Percentiles rank a stretch among this genome's conserved stretches.
Evolutionary conservation across 2,888 invertebrate species (phyloP).

Genomic region (Meghimatium bilineatum): DNA sequence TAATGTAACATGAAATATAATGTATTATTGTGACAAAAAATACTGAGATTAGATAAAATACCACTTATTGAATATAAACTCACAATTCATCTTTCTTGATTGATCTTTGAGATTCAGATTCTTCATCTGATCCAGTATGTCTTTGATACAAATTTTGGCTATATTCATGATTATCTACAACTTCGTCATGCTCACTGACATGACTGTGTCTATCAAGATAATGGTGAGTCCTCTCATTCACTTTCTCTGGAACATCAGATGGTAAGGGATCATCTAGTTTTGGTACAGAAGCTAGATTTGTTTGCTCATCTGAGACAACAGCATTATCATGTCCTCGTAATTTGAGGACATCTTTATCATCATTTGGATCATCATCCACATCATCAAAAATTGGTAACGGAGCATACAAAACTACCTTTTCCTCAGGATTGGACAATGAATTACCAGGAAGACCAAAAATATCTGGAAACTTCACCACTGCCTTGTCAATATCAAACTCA

Average conservation of each 20-base stretch:
- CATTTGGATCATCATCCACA: neutral
- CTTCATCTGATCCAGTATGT: constrained; percentile 8
- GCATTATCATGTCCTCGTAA: neutral
- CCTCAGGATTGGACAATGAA: neutral
- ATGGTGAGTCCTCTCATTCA: constrained; percentile 5
- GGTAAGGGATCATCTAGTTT: neutral
- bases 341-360: neutral
- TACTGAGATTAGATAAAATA: neutral
- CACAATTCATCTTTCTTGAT: constrained; percentile 5
- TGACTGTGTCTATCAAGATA: constrained; percentile 15
- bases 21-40: no score
- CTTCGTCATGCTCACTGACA: neutral
- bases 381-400: neutral
- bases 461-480: constrained; percentile 43
- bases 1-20: no score
- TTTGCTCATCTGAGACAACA: neutral
- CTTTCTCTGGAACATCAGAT: neutral
- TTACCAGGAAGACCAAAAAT: constrained; percentile 44
- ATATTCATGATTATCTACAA: neutral
- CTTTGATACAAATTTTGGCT: neutral
- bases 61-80: neutral
- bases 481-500: constrained; percentile 49
- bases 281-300: neutral
- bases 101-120: neutral
- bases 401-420: constrained; percentile 35